Evolutionary conservation across 1,140 invertebrate genomes (phyloP), one percentile per base, ranked within the genome.

Genomic region (Lucilia sericata): DNA sequence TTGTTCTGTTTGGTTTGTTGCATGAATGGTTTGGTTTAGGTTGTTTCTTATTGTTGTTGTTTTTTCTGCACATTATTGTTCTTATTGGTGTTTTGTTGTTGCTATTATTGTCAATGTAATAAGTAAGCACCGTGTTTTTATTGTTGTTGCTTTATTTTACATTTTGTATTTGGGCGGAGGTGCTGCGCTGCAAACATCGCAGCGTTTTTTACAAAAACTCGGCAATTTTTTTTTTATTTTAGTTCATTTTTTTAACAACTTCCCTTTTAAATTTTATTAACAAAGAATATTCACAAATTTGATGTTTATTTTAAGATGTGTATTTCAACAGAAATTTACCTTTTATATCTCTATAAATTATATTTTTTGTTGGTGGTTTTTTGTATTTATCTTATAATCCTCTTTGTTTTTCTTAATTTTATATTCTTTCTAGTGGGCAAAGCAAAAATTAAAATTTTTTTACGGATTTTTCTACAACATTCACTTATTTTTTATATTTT

Each of bases 141-240:
- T 70, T 70, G n/a, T 12, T 70, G 21, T 70, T 70, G 65, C 25
- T 25, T 17, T 70, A 19, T 70, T 70, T 70, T 19, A 10, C n/a
- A 10, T 70, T 70, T 21, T 70, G 21, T 70, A 70, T 80, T 80
- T 80, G 76, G 76, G 76, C 76, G 76, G 76, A 80, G 76, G 76
- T 80, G 65, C 65, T 70, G 65, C 47, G 76, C 42, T 49, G 75
- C 42, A 13, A 78, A 36, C 42, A 14, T 75, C 34, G 34, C 36
- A 9, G 42, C 74, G 47, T 17, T 80, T 80, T 80, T 80, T 25
- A 49, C n/a, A 51, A 80, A 80, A 21, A 49, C 9, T 80, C 21
- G 42, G 9, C 42, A 80, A 51, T 80, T 51, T 49, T 80, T 51
- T 80, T 0, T 47, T 25, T n/a, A n/a, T n/a, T n/a, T n/a, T n/a